Evolutionary conservation across 1,140 invertebrate species (phyloP).

Genomic region (Drosophila cardini): DNA sequence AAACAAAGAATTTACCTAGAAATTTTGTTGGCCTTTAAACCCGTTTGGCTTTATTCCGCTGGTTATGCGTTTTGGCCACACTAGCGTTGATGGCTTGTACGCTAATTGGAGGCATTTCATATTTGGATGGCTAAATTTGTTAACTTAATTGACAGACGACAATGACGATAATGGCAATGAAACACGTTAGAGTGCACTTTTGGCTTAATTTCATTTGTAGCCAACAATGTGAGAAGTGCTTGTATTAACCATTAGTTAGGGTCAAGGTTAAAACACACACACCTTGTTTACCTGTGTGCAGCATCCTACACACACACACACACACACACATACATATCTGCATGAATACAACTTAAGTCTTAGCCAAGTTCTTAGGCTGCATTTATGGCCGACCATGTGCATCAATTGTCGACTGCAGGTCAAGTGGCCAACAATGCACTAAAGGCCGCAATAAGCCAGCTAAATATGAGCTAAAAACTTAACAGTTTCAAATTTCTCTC

Average conservation of each 20-base stretch:
- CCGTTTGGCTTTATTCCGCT: constrained; percentile 13
- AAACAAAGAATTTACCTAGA: not conserved
- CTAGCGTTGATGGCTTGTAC: not conserved
- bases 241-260: constrained; percentile 12
- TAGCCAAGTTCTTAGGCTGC: constrained; percentile 11
- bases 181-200: not conserved
- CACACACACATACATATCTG: not conserved
- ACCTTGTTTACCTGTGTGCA: constrained; percentile 5
- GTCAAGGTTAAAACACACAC: constrained; percentile 32
- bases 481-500: not conserved
- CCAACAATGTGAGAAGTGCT: not conserved
- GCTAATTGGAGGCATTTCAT: constrained; percentile 35
- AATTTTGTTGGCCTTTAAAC: not conserved
- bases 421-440: constrained; percentile 63
- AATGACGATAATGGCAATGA: not conserved
- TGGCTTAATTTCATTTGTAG: constrained; percentile 8
- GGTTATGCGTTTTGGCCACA: not conserved
- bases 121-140: constrained; percentile 24
- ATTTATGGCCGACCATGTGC: constrained; percentile 54
- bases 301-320: not conserved
- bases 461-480: constrained; percentile 59
- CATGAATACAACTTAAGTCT: constrained; percentile 28
- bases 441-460: constrained; percentile 37
- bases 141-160: constrained; percentile 13
- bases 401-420: constrained; percentile 67